Base-by-base conservation (phyloP, 2,113 vertebrate genomes). In the Phyllostomus discolor region DNA sequence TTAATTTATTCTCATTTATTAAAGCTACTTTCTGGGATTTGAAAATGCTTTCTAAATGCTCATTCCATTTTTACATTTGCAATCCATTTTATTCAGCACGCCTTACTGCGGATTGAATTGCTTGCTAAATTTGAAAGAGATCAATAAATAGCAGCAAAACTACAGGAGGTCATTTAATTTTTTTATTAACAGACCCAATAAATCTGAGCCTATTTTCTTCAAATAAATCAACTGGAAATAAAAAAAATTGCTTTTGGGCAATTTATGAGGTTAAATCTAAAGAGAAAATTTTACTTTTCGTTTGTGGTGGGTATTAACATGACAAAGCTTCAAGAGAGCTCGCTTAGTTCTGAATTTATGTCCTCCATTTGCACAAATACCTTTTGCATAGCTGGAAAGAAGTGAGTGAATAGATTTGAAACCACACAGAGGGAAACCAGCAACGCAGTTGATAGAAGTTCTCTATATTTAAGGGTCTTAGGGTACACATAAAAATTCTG, bases 1-100 rank as follows among this genome's bases (percentile, higher is more conserved):
- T 94, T 96, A 97, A 98, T 97, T 96, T 91, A 70, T 93, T 96
- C 95, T 94, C 95, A 94, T 96, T 97, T 97, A 94, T 97, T 93
- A 98, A 93, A 96, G 90, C 94, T 92, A 64, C 91, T 98, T 94
- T 95, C 96, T 93, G 90, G 75, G 97, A 93, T 88, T 93, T 84
- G 95, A 95, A 97, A 96, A 94, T 95, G 93, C 90, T 95, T 95
- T 97, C 92, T 96, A 94, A 97, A 93, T 84, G 86, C 96, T 97
- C 96, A 46, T 81, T 93, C 83, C 96, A 88, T 92, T 95, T 96
- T 94, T 95, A 84, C 89, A 91, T 82, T 98, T 35, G 2, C 70
- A 90, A 86, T 95, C 93, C 84, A 96, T 98, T 96, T 96, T 88
- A 88, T 90, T 97, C 94, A 95, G 24, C 52, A 97, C 16, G 81